Base-by-base conservation (phyloP, 2,797 vertebrate genomes). In the Triplophysa bombifrons region DNA sequence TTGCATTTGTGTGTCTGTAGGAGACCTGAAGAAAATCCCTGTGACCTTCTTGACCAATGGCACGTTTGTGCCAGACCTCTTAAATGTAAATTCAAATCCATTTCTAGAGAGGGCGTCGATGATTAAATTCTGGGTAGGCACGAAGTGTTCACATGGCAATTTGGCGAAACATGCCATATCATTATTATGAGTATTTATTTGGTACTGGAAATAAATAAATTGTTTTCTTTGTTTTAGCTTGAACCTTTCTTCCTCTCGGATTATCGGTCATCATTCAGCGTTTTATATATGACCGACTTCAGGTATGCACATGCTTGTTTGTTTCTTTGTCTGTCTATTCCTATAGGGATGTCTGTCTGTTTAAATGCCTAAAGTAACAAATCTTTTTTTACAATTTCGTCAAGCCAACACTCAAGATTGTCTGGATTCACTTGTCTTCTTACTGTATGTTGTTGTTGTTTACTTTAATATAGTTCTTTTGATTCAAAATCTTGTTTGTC, bases 11-110 rank as follows among this genome's bases (percentile, higher is more conserved):
- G 22, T 10, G 14, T 20, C 48, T 51, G 0, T 71, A 75, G 81
- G 51, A 25, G 3, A 71, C 27, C 44, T 84, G n/a, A 68, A 53
- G 25, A 58, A 0, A n/a, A 56, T 41, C 13, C 4, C 0, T 9
- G 1, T 89, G 53, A 51, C 6, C 7, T 89, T 90, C 66, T 82
- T 81, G n/a, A 56, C 58, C 44, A 78, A 63, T 50, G 87, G 88
- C n/a, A 85, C 75, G 25, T 90, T 89, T 75, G 86, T 69, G 4
- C 8, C 0, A 1, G 88, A 75, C 17, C 80, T 91, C 20, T 27
- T n/a, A 69, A 51, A 83, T 79, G 0, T 65, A 12, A 30, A 17
- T 50, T 86, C 88, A 46, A 11, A 27, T 27, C 78, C 53, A 8
- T 90, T 87, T 58, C 11, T 0, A 67, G 19, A 0, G 10, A 86